Base-by-base conservation (phyloP, 2,797 vertebrate genomes). In the Microctenopoma steveboyesi region DNA sequence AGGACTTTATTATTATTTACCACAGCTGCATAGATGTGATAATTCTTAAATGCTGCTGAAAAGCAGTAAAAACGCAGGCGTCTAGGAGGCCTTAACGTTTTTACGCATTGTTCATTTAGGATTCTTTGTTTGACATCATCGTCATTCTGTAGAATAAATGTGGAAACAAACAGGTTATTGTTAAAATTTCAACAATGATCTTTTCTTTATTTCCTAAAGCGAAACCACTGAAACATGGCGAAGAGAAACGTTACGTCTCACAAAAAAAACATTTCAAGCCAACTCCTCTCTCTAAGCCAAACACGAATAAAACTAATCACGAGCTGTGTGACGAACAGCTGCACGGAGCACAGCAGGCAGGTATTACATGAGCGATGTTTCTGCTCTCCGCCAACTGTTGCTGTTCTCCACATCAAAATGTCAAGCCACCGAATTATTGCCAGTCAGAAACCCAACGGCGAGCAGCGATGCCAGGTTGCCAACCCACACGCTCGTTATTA, bases 401-500 rank as follows among this genome's bases (percentile, higher is more conserved):
- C 15, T 46, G 45, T 72, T 45, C 15, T 15, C 16, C 22, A 58
- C 51, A 45, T 49, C n/a, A 7, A 66, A 76, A 64, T 62, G 65
- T 61, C 52, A 56, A 61, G 57, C 35, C 53, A 84, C 68, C 53
- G 69, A 83, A 79, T 78, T 27, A 52, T 51, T 37, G 75, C 58
- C 79, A 53, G 60, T 67, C 10, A 0, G 71, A 74, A 56, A 72
- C 14, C 61, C 27, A 8, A 2, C 2, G 39, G 57, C 0, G 4
- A 35, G 61, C 2, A 6, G 54, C 54, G 0, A 0, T 27, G 65
- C 79, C 83, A 74, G 76, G 57, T 71, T 37, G 69, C 74, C 76
- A 60, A 25, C 88, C 76, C 82, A 86, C 86, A 4, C 81, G 50
- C 67, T 83, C 82, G 67, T 83, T 77, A 74, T 74, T 55, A 72